Base-by-base conservation (phyloP, 2,797 vertebrate genomes). In the Falco peregrinus region DNA sequence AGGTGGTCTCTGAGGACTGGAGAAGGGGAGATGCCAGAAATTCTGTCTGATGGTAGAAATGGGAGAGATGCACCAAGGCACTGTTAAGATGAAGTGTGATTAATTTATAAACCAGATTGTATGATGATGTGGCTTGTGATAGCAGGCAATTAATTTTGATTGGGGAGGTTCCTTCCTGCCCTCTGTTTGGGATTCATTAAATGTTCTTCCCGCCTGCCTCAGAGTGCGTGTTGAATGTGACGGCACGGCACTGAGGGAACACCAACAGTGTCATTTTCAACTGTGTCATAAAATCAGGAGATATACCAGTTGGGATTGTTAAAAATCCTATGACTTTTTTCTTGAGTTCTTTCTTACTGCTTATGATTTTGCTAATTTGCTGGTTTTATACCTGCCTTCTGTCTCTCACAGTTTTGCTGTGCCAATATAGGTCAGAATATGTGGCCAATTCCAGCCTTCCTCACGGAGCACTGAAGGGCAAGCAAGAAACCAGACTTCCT, bases 71-170 rank as follows among this genome's bases (percentile, higher is more conserved):
- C 81, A 76, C 87, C 87, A 88, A 93, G 37, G 57, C 78, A 47
- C 81, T 69, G 69, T 83, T 96, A 87, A 91, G 37, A 89, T 56
- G 75, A 91, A 83, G 33, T 70, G 85, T 83, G 84, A 87, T 87
- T 93, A 91, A 95, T 96, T 95, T 95, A 87, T 91, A 91, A 96
- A 81, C n/a, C 73, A 54, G 65, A 75, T 68, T 88, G 61, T 68
- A 60, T 54, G 76, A 91, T 95, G 94, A 96, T 90, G 87, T 81
- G 86, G 22, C 69, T 94, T 88, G 57, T 81, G 90, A 88, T 88
- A 94, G 79, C 90, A 95, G 79, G 85, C 82, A 93, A 86, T 96
- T 95, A 84, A 71, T 93, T 95, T 88, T 96, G 68, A 91, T 95
- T 95, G 91, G 91, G 87, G 73, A 95, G 61, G 18, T 73, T 95